Evolutionary conservation across 2,888 invertebrate genomes (phyloP).

Genomic region (Proisotoma minuta): DNA sequence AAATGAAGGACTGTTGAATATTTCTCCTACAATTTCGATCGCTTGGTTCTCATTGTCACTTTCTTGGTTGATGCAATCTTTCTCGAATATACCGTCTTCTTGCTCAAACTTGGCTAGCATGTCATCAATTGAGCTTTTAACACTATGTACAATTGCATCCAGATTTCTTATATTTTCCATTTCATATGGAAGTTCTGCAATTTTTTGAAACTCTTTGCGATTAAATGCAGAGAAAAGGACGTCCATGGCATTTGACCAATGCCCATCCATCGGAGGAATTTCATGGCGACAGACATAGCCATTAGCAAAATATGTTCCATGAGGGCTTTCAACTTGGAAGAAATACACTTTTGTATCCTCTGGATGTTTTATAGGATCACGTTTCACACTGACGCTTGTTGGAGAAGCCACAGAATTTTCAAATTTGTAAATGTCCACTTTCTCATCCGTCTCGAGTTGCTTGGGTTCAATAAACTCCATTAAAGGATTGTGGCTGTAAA

Average conservation of each 20-base stretch:
- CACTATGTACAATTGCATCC: background rate
- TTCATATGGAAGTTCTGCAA: background rate
- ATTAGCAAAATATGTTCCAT: constrained; percentile 37
- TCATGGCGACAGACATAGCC: constrained; percentile 33
- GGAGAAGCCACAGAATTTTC: background rate
- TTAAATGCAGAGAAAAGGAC: constrained; percentile 12
- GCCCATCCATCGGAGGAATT: constrained; percentile 23
- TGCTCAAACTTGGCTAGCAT: background rate
- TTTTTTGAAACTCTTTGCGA: background rate
- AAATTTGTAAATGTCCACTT: background rate
- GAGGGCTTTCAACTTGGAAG: constrained; percentile 30
- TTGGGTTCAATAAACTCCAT: constrained; percentile 18
- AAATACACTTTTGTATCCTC: constrained; percentile 25
- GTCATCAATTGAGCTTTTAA: background rate
- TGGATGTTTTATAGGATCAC: constrained; percentile 7
- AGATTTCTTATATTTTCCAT: background rate
- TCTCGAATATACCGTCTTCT: background rate
- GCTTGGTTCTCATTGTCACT: background rate
- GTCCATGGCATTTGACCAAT: constrained; percentile 34
- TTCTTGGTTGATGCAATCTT: background rate
- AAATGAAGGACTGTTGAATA: background rate
- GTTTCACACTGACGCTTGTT: background rate
- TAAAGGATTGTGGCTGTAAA: constrained; percentile 21
- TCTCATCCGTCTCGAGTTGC: background rate
- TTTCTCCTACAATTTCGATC: background rate